Evolutionary conservation across 2,113 vertebrate genomes (phyloP), one percentile per base, ranked within the genome.

Genomic region (Melanerpes formicivorus): DNA sequence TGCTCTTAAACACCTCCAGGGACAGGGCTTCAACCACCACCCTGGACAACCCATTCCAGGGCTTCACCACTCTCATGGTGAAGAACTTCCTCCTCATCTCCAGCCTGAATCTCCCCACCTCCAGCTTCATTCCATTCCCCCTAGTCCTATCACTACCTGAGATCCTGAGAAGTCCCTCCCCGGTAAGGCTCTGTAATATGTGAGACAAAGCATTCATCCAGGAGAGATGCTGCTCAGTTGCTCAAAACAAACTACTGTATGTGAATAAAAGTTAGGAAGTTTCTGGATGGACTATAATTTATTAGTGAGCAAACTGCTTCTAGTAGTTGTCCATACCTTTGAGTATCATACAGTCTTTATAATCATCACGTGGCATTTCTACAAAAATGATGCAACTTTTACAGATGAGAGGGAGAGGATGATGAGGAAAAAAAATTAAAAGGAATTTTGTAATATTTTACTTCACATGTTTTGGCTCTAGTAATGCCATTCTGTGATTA

Each of bases 381-480:
- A 17, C 3, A 32, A 84, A 81, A 67, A 7, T 3, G 22, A 42
- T 0, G 0, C 21, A 50, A 25, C 6, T 59, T 55, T 27, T 60
- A 34, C 40, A 88, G 23, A 37, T 26, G 27, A 27, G 9, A 42
- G 5, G 3, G 23, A 30, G 11, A 64, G 15, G 3, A 9, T 3
- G 7, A 4, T 14, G 59, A 18, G 23, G 23, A 15, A 13, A 76
- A 80, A 15, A 50, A 15, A 13, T 70, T 74, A 11, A 3, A 15
- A 50, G 42, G 25, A 37, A 19, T 67, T 69, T 62, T 59, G 13
- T 60, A 72, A 55, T 11, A 11, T 72, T 27, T 40, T 42, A 9
- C 13, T 23, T 46, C 34, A 9, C 13, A 4, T 55, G 14, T 81
- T 65, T 71, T 42, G n/a, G 18, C 18, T 78, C 18, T 37, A 34